Percentiles rank a stretch among this genome's conserved stretches.
phyloP scores from a whole-genome alignment of 2,797 vertebrate species.

The Gambusia yucatana region DNA sequence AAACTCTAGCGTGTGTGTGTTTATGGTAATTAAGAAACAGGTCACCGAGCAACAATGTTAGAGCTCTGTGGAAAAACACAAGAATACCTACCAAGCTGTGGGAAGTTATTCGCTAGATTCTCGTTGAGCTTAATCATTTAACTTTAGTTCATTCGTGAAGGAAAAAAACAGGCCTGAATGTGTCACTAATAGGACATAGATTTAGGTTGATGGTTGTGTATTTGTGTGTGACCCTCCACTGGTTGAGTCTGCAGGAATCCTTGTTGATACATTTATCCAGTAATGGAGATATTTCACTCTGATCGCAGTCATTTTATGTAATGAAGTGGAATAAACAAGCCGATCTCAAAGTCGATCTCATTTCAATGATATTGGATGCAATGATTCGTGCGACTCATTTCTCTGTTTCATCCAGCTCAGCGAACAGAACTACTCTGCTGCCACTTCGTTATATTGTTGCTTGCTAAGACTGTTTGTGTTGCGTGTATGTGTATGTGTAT shows the following conservation, averaged over 20 bases:
- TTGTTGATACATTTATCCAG: conserved; percentile 1
- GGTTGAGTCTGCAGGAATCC: not conserved
- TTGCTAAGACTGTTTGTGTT: not conserved
- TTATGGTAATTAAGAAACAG: conserved; percentile 3
- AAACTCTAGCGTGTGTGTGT: conserved; percentile 5
- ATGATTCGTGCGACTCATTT: conserved; percentile 39
- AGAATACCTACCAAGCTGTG: not conserved
- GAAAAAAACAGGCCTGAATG: not conserved
- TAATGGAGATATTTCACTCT: conserved; percentile 31
- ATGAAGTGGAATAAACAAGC: conserved; percentile 55
- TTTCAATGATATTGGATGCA: conserved; percentile 24
- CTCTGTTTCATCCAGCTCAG: conserved; percentile 13
- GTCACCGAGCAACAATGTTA: not conserved
- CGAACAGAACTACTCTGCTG: conserved; percentile 22
- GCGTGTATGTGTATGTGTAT: not conserved
- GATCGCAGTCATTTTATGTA: conserved; percentile 46
- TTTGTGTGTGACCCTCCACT: not conserved
- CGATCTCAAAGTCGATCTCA: conserved; percentile 18
- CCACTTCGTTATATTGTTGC: conserved; percentile 17
- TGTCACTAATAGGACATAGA: not conserved
- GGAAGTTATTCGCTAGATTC: not conserved
- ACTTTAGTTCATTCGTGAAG: not conserved
- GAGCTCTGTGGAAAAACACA: not conserved
- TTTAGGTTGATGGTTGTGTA: not conserved
- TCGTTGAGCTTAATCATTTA: not conserved